Evolutionary conservation across 2,888 invertebrate genomes (phyloP).

Genomic region (Calliphora vomitoria): DNA sequence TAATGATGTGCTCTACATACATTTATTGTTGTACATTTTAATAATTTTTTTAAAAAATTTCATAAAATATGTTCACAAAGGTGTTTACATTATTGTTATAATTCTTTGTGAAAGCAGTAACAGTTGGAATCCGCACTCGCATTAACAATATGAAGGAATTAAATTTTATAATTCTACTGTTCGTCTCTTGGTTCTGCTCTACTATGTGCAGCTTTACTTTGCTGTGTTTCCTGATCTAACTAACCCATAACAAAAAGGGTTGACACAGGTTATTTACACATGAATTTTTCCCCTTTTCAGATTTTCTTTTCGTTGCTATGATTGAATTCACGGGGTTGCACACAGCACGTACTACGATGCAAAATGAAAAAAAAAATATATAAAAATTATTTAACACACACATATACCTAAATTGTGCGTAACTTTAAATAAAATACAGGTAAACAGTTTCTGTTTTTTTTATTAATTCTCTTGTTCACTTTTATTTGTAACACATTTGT

Average conservation of each 20-base stretch:
- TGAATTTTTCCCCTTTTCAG: slow-evolving; percentile 21
- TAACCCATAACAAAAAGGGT: slow-evolving; percentile 49
- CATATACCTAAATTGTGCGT: slow-evolving; percentile 59
- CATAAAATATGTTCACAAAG: slow-evolving; percentile 35
- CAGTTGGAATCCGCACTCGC: slow-evolving; percentile 10
- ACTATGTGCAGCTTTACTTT: neutral
- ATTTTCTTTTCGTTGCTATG: slow-evolving; percentile 11
- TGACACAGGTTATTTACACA: slow-evolving; percentile 60
- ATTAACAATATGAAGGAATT: slow-evolving; percentile 26
- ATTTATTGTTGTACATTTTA: neutral
- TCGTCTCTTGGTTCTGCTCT: neutral
- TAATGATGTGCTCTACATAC: neutral
- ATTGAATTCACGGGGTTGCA: slow-evolving; percentile 61
- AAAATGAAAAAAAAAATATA: neutral
- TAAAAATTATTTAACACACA: slow-evolving; percentile 13
- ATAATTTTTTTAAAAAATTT: neutral
- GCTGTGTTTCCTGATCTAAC: slow-evolving; percentile 12
- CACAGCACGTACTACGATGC: slow-evolving; percentile 53
- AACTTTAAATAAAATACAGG: slow-evolving; percentile 34
- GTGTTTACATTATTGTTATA: slow-evolving; percentile 19
- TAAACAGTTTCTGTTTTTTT: slow-evolving; percentile 26
- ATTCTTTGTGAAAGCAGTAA: neutral
- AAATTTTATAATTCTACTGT: slow-evolving; percentile 15
- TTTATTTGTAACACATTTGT: slow-evolving; percentile 42
- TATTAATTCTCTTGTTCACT: neutral